phyloP scores from a whole-genome alignment of 2,113 vertebrate genomes.

The Archilochus colubris region DNA sequence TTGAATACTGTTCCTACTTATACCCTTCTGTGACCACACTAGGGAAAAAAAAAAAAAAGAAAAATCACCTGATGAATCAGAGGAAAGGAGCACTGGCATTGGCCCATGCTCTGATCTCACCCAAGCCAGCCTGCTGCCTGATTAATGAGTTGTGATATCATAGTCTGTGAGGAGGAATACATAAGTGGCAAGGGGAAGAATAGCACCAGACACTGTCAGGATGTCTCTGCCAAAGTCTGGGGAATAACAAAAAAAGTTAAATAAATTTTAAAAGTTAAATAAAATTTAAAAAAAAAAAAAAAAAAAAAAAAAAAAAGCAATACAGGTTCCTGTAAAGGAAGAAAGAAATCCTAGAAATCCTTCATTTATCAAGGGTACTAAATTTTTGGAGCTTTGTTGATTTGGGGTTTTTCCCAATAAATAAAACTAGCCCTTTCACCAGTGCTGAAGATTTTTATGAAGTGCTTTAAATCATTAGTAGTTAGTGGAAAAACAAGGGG shows the following conservation, averaged over 20 bases:
- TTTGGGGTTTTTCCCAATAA: not conserved
- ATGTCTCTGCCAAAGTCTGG: not conserved
- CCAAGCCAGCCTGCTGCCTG: conserved; percentile 1
- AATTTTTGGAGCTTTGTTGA: not conserved
- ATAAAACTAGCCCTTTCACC: not conserved
- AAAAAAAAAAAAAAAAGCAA: too few relatives aligned
- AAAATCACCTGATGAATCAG: conserved; percentile 43
- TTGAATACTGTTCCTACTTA: not conserved
- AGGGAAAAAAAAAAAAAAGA: not conserved
- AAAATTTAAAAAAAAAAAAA: not conserved
- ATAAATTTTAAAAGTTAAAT: not conserved
- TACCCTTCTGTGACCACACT: not conserved
- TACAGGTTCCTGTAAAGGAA: not conserved
- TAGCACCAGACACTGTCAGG: not conserved
- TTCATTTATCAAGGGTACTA: not conserved
- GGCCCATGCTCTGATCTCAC: conserved; percentile 48
- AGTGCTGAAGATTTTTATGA: not conserved
- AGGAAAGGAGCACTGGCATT: conserved; percentile 25
- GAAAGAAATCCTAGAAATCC: not conserved
- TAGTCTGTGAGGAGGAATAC: conserved; percentile 25
- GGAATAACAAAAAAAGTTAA: not conserved
- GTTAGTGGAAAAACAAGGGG: conserved; percentile 21
- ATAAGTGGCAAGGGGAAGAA: conserved; percentile 22
- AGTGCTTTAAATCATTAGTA: conserved; percentile 14
- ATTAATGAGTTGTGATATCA: conserved; percentile 63